Evolutionary conservation across 2,113 vertebrate species (phyloP), one percentile per base, ranked within the genome.

Genomic region (Bombycilla garrulus): DNA sequence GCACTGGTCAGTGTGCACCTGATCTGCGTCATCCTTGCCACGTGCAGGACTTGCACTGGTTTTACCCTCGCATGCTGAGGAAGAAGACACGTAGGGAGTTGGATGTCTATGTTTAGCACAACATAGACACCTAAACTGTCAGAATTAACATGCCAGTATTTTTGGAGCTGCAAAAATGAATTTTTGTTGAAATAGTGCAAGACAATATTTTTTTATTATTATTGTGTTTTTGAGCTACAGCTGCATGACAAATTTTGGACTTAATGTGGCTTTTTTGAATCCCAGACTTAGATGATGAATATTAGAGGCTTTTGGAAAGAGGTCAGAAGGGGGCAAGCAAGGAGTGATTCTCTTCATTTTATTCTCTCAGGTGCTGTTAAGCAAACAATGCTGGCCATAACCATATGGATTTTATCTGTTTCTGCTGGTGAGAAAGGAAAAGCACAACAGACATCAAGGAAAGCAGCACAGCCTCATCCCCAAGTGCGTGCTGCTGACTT

Each of bases 31-130:
- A 10, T 9, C 36, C 42, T 29, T 67, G 67, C 57, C 48, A 9
- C 0, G 6, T 20, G 38, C n/a, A 51, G 56, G 45, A 11, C 42
- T 60, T 76, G 66, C 38, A 2, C 40, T 76, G 58, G 3, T 50
- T 80, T 86, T 36, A 35, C 6, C 2, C n/a, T 29, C 13, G 4
- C 2, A 2, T 24, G 29, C 56, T 31, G 22, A 50, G 26, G 54
- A 29, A 35, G 44, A 3, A 35, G 53, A 10, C 4, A 26, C 2
- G 4, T 1, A 29, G 47, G 33, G n/a, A 36, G 5, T 1, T 10
- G 11, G 23, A 7, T 76, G 42, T 1, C n/a, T n/a, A n/a, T 42
- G 1, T 62, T 92, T 70, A 78, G 22, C 24, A 31, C 42, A 64
- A 4, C 6, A 12, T 0, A 38, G 66, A 8, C 22, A 25, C 24